These are phyloP conservation scores for Callyntrura guangdongensis DNA, from an alignment of 2,888 invertebrate genomes.

Conservation along the genomic window DNA sequence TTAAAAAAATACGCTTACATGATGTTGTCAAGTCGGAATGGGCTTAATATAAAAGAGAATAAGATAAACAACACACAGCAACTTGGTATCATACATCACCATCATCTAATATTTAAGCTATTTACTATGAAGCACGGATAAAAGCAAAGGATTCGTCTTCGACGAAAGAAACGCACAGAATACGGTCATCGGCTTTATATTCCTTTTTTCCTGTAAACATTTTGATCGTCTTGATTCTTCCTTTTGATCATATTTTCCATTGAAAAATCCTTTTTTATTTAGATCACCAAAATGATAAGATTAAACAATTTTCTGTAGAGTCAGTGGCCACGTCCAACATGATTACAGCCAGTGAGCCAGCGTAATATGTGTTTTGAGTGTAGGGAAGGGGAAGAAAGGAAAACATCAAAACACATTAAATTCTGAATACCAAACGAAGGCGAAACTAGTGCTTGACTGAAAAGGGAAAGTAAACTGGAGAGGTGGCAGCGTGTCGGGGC, in stretches of 20 bases:
- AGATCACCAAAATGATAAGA: slow-evolving; percentile 68
- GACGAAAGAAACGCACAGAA: background rate
- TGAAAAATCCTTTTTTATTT: slow-evolving; percentile 34
- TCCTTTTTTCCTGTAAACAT: background rate
- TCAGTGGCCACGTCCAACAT: slow-evolving; percentile 30
- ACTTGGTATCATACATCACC: background rate
- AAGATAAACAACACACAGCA: slow-evolving; percentile 1
- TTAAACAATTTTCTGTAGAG: slow-evolving; percentile 54
- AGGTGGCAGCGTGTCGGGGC: background rate
- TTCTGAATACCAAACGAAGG: background rate
- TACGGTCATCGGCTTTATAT: background rate
- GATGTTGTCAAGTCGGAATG: background rate
- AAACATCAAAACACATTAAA: slow-evolving; percentile 26
- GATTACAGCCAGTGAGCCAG: background rate
- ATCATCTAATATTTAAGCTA: slow-evolving; percentile 8
- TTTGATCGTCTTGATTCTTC: slow-evolving; percentile 24
- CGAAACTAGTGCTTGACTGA: background rate
- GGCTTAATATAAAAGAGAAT: background rate
- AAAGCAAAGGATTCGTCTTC: slow-evolving; percentile 22
- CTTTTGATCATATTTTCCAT: background rate
- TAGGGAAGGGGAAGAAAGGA: background rate
- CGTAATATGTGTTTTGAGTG: background rate
- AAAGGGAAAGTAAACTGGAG: background rate
- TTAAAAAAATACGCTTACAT: slow-evolving; percentile 17
- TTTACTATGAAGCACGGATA: background rate